A percentile compares a stretch with the other conserved stretches of the same genome.
Conservation (phyloP, 2,797 vertebrate species). For the Amazona ochrocephala region DNA sequence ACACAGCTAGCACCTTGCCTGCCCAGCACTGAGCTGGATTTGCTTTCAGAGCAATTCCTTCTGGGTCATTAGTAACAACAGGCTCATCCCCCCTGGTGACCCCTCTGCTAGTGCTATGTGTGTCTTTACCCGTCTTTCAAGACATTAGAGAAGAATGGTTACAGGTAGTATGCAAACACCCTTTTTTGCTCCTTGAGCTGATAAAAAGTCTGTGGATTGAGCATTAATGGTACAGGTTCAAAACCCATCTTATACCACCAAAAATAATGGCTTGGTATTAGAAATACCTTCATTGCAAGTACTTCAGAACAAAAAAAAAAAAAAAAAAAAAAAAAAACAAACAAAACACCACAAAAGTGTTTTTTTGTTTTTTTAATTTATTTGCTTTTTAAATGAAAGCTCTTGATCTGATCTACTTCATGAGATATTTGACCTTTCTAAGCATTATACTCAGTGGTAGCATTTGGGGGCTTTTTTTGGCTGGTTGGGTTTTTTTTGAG, state of each 20-base stretch:
- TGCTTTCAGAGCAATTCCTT: background rate
- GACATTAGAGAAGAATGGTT: background rate
- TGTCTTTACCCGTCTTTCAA: background rate
- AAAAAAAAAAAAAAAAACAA: background rate
- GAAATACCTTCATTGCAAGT: background rate
- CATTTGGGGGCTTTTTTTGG: background rate
- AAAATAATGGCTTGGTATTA: background rate
- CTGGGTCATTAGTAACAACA: background rate
- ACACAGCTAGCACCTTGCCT: background rate
- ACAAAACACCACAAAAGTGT: too few relatives aligned
- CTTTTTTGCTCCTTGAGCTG: background rate
- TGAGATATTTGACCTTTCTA: background rate
- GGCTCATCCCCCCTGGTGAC: background rate
- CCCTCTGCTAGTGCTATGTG: background rate
- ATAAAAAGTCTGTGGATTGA: background rate
- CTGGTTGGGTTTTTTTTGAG: background rate
- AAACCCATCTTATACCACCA: background rate
- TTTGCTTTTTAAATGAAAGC: background rate
- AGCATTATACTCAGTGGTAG: background rate
- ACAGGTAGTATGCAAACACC: background rate
- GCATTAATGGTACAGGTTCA: background rate
- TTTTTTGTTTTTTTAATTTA: background rate
- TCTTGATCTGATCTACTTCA: background rate
- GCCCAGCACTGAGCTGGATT: background rate
- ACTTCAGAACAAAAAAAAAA: background rate